Percentiles rank a stretch among this genome's conserved stretches.
These are phyloP conservation scores for Cosmopolites sordidus DNA, from an alignment of 2,888 invertebrate species.

Conservation along the genomic window DNA sequence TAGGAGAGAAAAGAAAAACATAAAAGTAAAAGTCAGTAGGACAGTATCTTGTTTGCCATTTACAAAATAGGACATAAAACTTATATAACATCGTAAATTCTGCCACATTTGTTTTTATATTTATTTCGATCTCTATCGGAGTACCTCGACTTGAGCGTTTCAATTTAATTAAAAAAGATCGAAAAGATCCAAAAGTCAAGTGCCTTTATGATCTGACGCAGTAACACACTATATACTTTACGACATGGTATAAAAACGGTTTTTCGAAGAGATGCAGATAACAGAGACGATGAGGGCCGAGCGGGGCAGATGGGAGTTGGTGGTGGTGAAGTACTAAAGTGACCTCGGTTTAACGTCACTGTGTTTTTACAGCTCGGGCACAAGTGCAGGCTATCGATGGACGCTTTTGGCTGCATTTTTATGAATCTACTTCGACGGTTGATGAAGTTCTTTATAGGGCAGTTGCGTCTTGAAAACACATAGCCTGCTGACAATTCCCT, in stretches of 20 bases:
- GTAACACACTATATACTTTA: conserved; percentile 20
- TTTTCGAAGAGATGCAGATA: conserved; percentile 23
- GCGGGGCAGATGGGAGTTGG: no score
- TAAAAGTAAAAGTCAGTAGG: neutral
- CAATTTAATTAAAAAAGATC: conserved; percentile 25
- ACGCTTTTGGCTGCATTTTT: conserved; percentile 37
- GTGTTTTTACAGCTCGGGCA: conserved; percentile 32
- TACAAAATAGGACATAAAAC: conserved; percentile 3
- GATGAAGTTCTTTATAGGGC: conserved; percentile 39
- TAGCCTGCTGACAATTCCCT: conserved; percentile 31
- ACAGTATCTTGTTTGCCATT: conserved; percentile 4
- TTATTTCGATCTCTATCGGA: conserved; percentile 3
- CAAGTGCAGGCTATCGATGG: conserved; percentile 34
- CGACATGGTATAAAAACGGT: conserved; percentile 4
- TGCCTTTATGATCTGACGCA: conserved; percentile 5
- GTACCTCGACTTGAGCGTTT: conserved; percentile 17
- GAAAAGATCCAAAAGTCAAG: conserved; percentile 14
- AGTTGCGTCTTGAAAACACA: conserved; percentile 28
- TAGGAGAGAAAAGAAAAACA: no score
- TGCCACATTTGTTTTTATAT: conserved; percentile 7
- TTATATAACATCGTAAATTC: conserved; percentile 4
- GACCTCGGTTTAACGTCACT: conserved; percentile 12
- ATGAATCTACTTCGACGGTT: conserved; percentile 33
- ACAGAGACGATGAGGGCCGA: conserved; percentile 5
- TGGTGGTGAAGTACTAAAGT: conserved; percentile 4